Evolutionary conservation across 1,140 invertebrate species (phyloP).

Genomic region (Bombus sylvicola): DNA sequence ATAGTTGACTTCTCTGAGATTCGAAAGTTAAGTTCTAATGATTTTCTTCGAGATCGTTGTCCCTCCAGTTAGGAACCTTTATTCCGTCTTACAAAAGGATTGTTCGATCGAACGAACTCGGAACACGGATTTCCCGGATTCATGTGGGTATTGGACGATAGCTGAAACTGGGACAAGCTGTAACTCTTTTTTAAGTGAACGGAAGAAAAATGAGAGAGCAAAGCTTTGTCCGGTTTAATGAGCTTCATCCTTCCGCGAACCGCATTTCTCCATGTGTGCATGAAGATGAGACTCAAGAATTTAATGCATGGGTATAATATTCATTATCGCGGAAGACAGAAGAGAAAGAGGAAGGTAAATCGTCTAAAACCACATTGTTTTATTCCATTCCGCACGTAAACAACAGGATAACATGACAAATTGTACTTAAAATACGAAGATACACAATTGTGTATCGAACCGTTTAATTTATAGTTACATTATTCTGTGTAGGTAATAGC

Average conservation of each 20-base stretch:
- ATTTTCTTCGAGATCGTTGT: slow-evolving; percentile 29
- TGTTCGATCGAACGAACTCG: neutral
- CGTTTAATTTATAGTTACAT: neutral
- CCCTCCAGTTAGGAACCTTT: slow-evolving; percentile 17
- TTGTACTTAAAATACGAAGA: neutral
- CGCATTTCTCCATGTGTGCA: neutral
- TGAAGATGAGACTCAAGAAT: neutral
- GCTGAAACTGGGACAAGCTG: slow-evolving; percentile 1
- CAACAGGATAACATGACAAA: neutral
- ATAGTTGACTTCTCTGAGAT: slow-evolving; percentile 44
- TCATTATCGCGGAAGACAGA: neutral
- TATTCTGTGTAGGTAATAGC: too few species aligned
- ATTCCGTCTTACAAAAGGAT: neutral
- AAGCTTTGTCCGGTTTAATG: slow-evolving; percentile 12
- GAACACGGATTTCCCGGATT: neutral
- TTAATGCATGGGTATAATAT: neutral
- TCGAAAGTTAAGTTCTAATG: slow-evolving; percentile 60
- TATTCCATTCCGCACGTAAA: neutral
- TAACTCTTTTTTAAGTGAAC: neutral
- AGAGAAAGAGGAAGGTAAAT: neutral
- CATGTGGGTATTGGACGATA: neutral
- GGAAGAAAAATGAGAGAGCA: neutral
- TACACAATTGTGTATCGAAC: neutral
- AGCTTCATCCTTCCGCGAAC: neutral
- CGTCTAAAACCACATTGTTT: neutral